Conservation (phyloP, 2,797 vertebrate genomes). For the Falco peregrinus region DNA sequence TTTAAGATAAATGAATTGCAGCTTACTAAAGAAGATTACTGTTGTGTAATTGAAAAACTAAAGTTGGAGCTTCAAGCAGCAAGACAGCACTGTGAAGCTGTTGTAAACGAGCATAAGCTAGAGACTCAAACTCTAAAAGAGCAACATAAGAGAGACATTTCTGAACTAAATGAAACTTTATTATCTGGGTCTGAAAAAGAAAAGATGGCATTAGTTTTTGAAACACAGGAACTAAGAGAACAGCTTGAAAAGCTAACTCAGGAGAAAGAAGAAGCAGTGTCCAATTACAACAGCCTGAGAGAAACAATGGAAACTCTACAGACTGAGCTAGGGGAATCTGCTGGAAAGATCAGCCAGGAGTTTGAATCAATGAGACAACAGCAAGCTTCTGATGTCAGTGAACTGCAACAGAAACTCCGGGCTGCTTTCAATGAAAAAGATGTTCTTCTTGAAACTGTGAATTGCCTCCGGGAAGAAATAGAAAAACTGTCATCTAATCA, state of each 20-base stretch:
- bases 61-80: conserved; percentile 73
- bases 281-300: conserved; percentile 83
- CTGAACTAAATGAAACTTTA: conserved; percentile 72
- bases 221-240: conserved; percentile 78
- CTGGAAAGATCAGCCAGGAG: conserved; percentile 85
- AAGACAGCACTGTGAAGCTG: conserved; percentile 45
- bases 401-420: conserved; percentile 84
- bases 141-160: conserved; percentile 73
- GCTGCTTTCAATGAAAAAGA: conserved; percentile 84
- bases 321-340: conserved; percentile 85
- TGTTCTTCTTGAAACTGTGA: conserved; percentile 78
- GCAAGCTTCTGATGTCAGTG: conserved; percentile 79
- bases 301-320: conserved; percentile 85
- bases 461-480: conserved; percentile 73
- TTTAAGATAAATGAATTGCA: conserved; percentile 96
- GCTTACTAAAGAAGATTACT: conserved; percentile 84
- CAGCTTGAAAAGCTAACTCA: conserved; percentile 77
- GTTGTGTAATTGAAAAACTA: conserved; percentile 76
- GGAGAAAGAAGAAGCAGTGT: conserved; percentile 84
- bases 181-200: conserved; percentile 74
- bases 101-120: conserved; percentile 60
- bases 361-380: conserved; percentile 88
- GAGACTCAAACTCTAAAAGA: conserved; percentile 72
- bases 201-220: conserved; percentile 70
- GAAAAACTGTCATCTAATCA: conserved; percentile 65